A percentile compares a stretch with the other conserved stretches of the same genome.
These are phyloP conservation scores for Nannoperca obscura DNA, from an alignment of 2,797 vertebrate species.

Conservation along the genomic window DNA sequence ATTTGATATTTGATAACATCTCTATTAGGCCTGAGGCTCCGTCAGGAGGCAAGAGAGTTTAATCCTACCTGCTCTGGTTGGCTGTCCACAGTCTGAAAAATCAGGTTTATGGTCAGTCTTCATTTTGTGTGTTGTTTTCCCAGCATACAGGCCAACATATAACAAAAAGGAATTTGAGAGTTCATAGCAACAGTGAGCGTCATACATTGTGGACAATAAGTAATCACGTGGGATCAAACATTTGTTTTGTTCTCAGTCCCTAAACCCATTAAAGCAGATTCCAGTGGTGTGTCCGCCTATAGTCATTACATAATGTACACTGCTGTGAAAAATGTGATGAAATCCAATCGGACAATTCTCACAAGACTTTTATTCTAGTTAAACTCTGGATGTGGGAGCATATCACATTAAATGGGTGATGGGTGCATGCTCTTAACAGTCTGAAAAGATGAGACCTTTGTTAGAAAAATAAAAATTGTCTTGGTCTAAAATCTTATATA, in stretches of 20 bases:
- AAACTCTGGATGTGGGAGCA: background rate
- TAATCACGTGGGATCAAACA: conserved; percentile 22
- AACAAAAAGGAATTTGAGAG: conserved; percentile 4
- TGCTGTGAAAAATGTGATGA: background rate
- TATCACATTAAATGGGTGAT: conserved; percentile 5
- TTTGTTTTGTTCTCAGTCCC: background rate
- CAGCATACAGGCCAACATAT: background rate
- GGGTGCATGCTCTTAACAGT: conserved; percentile 5
- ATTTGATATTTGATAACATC: background rate
- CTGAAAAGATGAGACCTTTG: background rate
- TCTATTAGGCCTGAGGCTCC: background rate
- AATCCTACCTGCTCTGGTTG: background rate
- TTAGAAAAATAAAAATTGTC: conserved; percentile 16
- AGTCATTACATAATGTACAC: conserved; percentile 7
- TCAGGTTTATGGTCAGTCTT: background rate
- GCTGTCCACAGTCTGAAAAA: background rate
- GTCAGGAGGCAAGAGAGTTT: background rate
- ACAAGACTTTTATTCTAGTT: background rate
- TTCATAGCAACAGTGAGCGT: background rate
- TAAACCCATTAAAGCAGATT: conserved; percentile 27
- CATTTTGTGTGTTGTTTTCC: background rate
- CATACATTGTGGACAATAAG: background rate
- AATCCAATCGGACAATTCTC: background rate
- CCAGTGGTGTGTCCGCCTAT: background rate
- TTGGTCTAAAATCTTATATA: conserved; percentile 18